Base-by-base conservation (phyloP, 2,888 invertebrate species). In the Xestia xanthographa region DNA sequence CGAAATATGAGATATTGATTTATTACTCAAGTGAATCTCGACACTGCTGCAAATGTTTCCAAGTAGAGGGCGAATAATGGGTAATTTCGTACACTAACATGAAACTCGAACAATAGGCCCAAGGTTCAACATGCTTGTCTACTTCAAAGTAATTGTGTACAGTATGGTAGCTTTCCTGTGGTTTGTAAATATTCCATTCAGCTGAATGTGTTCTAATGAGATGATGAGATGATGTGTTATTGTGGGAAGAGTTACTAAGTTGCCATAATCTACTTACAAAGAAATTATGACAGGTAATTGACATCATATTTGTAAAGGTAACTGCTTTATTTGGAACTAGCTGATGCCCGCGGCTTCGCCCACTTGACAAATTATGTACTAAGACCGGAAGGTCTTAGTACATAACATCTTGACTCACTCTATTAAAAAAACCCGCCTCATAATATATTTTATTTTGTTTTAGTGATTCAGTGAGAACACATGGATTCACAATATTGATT, bases 401-500 rank as follows among this genome's bases (percentile, higher is more conserved):
- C n/a, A n/a, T n/a, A n/a, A n/a, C n/a, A n/a, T n/a, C n/a, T n/a
- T n/a, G n/a, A n/a, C n/a, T n/a, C 34, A 34, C 34, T 34, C 34
- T 34, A 34, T n/a, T n/a, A n/a, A n/a, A n/a, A 34, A 34, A 34
- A 34, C 34, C 34, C 3, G 34, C 34, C 1, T 34, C 34, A 34
- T 2, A 34, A 34, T 34, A 34, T 34, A 34, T 34, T 34, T 63
- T 26, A 3, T 63, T 63, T 91, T 92, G 86, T 97, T 97, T 71
- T 97, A 99, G 98, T 92, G 99, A 99, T 93, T 98, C 98, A 91
- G 98, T 98, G 72, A 97, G 98, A 91, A 98, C 98, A 87, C 97
- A 98, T 91, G 99, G 99, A 81, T 99, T 99, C 96, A 99, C 99
- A 71, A 98, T 99, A 87, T 97, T 99, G 89, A 98, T 99, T 92